Percentiles rank a stretch among this genome's conserved stretches.
Conservation (phyloP, 2,888 invertebrate genomes). For the Eutolmus rufibarbis region DNA sequence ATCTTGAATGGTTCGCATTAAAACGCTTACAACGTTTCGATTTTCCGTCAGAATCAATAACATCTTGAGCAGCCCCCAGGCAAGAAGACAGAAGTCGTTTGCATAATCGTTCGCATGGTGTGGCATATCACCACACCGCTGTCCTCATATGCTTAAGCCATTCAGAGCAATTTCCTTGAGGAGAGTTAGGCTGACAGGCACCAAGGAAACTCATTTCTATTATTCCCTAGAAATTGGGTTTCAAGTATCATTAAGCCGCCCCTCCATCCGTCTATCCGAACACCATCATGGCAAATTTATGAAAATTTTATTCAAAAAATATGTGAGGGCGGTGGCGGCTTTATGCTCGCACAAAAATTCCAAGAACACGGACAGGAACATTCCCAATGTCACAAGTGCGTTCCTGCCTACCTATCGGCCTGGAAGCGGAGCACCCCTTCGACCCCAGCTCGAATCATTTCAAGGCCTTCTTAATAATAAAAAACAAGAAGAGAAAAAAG, state of each 20-base stretch:
- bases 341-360: neutral
- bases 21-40: neutral
- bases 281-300: neutral
- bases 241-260: conserved; percentile 7
- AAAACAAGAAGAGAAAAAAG: neutral
- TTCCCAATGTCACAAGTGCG: neutral
- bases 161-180: neutral
- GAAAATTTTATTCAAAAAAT: conserved; percentile 16
- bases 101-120: neutral
- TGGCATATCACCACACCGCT: neutral
- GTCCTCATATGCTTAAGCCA: conserved; percentile 8
- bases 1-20: neutral
- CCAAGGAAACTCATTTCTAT: conserved; percentile 7
- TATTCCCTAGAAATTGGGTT: conserved; percentile 6
- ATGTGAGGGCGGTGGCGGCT: neutral
- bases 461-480: neutral
- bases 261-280: neutral
- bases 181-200: neutral
- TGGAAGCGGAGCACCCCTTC: neutral
- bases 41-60: neutral
- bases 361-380: neutral
- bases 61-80: neutral
- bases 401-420: neutral
- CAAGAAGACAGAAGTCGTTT: neutral
- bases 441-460: neutral